Conservation (phyloP, 2,797 vertebrate genomes). For the Aulostomus chinensis region DNA sequence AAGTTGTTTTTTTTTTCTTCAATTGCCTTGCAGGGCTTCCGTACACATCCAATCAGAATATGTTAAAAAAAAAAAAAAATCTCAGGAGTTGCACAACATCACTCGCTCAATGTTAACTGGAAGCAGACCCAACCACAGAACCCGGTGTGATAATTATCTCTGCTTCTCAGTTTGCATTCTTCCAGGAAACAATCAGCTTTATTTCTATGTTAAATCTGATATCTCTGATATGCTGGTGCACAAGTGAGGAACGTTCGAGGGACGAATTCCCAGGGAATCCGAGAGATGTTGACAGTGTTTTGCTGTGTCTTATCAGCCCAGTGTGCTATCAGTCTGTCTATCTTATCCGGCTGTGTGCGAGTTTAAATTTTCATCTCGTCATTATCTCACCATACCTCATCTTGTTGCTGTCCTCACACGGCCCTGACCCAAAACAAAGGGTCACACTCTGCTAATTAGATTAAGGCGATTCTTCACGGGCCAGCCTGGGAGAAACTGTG, state of each 20-base stretch:
- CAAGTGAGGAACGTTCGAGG: conserved; percentile 15
- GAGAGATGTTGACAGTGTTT: neutral
- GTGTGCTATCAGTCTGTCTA: conserved; percentile 3
- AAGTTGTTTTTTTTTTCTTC: too few relatives aligned
- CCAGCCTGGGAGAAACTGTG: conserved; percentile 19
- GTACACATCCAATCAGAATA: conserved; percentile 3
- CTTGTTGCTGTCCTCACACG: conserved; percentile 47
- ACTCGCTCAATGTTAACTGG: conserved; percentile 40
- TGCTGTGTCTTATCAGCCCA: neutral
- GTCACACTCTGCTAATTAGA: conserved; percentile 67
- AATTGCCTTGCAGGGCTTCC: too few relatives aligned
- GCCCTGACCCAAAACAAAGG: conserved; percentile 55
- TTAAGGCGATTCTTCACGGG: conserved; percentile 45
- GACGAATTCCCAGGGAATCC: neutral
- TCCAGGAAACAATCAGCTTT: conserved; percentile 15
- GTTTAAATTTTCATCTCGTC: conserved; percentile 11
- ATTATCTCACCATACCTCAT: conserved; percentile 34
- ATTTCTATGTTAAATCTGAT: conserved; percentile 9
- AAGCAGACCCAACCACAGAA: conserved; percentile 44
- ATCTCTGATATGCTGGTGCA: neutral
- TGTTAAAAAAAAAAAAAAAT: conserved; percentile 4
- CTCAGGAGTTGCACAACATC: conserved; percentile 20
- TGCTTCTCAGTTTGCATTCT: conserved; percentile 25
- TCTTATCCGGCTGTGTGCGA: conserved; percentile 4
- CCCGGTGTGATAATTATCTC: conserved; percentile 24